Conservation (phyloP, 1,140 invertebrate genomes). For the Orchestia grillus region DNA sequence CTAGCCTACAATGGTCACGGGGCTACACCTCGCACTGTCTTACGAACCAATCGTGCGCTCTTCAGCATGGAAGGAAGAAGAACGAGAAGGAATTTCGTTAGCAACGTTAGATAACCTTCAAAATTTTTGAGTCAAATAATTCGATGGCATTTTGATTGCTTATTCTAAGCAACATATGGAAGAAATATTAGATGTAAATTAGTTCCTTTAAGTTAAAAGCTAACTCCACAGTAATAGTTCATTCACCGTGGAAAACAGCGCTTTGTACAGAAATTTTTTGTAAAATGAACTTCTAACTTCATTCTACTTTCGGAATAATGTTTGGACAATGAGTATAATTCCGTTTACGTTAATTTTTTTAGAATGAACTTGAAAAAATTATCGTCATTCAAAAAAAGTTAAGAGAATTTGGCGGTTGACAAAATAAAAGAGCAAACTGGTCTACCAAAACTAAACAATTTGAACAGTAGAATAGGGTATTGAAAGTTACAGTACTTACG, state of each 20-base stretch:
- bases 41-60: conserved; percentile 26
- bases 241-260: background rate
- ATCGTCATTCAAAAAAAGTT: too few relatives aligned
- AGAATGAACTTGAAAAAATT: too few relatives aligned
- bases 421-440: too few relatives aligned
- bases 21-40: background rate
- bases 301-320: too few relatives aligned
- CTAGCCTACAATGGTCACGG: background rate
- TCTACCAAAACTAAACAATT: background rate
- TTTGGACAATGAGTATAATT: too few relatives aligned
- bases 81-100: background rate
- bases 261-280: background rate
- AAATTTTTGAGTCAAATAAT: background rate
- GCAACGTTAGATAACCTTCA: background rate
- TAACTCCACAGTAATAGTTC: background rate
- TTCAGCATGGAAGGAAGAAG: conserved; percentile 4
- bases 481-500: background rate
- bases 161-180: background rate
- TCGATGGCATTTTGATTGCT: background rate
- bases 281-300: too few relatives aligned
- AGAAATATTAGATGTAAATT: background rate
- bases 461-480: background rate
- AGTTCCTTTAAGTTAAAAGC: background rate
- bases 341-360: too few relatives aligned
- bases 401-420: too few relatives aligned